These are phyloP conservation scores for western clawed frog (Xenopus tropicalis) DNA, from an alignment of 2,113 vertebrate genomes.

Conservation along the genomic window DNA sequence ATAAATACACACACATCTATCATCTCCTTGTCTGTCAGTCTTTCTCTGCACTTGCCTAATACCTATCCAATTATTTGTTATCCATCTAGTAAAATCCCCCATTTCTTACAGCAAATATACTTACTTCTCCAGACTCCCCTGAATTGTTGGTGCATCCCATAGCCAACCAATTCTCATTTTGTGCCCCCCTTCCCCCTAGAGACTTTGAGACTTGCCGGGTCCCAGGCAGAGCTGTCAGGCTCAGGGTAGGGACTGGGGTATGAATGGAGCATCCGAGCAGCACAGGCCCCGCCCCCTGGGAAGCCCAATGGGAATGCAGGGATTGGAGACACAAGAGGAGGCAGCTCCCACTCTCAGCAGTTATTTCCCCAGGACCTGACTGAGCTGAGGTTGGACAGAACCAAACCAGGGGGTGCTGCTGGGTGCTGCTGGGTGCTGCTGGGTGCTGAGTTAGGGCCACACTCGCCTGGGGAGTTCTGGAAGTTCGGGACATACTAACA, in stretches of 20 bases:
- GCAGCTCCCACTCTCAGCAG: conserved; percentile 58
- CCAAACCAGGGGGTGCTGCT: no score
- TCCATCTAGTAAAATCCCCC: no score
- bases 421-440: no score
- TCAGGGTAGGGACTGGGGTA: neutral
- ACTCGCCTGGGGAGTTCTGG: neutral
- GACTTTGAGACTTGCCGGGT: neutral
- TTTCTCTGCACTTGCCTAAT: no score
- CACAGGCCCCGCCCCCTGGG: conserved; percentile 73
- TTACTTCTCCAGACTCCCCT: no score
- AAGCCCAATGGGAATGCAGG: conserved; percentile 78
- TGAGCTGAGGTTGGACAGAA: neutral
- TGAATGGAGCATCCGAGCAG: conserved; percentile 63
- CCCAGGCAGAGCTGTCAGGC: neutral
- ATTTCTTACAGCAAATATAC: no score
- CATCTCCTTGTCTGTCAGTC: no score
- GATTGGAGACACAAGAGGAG: conserved; percentile 75
- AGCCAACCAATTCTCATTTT: no score
- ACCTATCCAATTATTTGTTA: no score
- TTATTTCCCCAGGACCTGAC: conserved; percentile 22
- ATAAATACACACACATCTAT: no score
- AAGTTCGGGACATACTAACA: neutral
- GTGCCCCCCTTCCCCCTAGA: no score
- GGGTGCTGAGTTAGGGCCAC: neutral
- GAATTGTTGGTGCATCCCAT: no score